phyloP scores from a whole-genome alignment of 2,888 invertebrate species.

The Platypus cylindrus region DNA sequence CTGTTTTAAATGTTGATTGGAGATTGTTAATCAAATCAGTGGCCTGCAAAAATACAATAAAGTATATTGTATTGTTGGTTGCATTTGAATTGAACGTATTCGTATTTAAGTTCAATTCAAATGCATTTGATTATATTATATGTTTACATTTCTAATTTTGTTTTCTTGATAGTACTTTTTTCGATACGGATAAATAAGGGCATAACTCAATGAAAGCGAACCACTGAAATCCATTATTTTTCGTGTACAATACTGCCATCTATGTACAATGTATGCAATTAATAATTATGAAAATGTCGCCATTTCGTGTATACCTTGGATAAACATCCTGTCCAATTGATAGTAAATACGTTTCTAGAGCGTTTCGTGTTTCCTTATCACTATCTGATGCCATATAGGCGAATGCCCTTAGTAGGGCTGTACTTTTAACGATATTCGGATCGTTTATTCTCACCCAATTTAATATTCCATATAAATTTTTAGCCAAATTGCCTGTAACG shows the following conservation, averaged over 20 bases:
- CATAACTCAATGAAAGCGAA: slow-evolving; percentile 27
- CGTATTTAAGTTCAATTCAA: too few species aligned
- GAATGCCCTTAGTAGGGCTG: slow-evolving; percentile 28
- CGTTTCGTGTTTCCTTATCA: slow-evolving; percentile 24
- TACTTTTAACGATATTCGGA: slow-evolving; percentile 28
- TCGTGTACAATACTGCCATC: slow-evolving; percentile 31
- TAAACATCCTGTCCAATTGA: slow-evolving; percentile 9
- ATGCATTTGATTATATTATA: not conserved
- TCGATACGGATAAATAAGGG: slow-evolving; percentile 30
- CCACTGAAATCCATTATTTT: slow-evolving; percentile 27
- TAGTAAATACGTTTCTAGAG: slow-evolving; percentile 24
- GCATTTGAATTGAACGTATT: too few species aligned
- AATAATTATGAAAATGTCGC: too few species aligned
- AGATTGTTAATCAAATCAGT: slow-evolving; percentile 35
- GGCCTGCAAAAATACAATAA: slow-evolving; percentile 20
- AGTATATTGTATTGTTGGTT: not conserved
- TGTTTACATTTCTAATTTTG: slow-evolving; percentile 27
- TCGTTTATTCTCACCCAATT: slow-evolving; percentile 26
- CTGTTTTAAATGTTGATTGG: slow-evolving; percentile 34
- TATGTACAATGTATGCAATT: too few species aligned
- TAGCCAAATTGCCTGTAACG: slow-evolving; percentile 10
- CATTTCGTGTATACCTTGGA: slow-evolving; percentile 12
- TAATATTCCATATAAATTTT: slow-evolving; percentile 25
- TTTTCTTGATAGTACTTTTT: slow-evolving; percentile 26
- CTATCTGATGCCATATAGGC: slow-evolving; percentile 31